Evolutionary conservation across 2,797 vertebrate genomes (phyloP).

Genomic region (Lates japonicus): DNA sequence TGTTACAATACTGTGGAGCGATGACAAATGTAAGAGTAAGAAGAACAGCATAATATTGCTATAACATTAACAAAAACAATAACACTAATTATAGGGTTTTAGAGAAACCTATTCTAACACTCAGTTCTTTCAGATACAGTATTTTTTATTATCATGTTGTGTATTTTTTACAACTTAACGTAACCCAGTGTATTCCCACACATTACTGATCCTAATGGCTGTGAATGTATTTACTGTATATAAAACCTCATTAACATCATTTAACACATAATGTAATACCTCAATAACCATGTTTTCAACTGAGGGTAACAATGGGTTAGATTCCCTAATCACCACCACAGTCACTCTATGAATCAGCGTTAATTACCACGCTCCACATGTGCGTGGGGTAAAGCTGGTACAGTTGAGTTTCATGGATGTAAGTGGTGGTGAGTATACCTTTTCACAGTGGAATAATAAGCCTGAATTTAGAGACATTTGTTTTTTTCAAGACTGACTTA

Average conservation of each 20-base stretch:
- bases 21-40: not conserved
- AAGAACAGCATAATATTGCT: not conserved
- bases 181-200: slow-evolving; percentile 3
- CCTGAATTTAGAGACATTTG: slow-evolving; percentile 23
- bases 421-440: slow-evolving; percentile 57
- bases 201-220: not conserved
- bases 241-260: slow-evolving; percentile 62
- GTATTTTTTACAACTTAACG: slow-evolving; percentile 19
- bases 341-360: slow-evolving; percentile 66
- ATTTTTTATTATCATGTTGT: slow-evolving; percentile 21
- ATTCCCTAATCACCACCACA: slow-evolving; percentile 69
- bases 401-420: slow-evolving; percentile 47
- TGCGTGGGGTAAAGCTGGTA: slow-evolving; percentile 43
- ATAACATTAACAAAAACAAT: not conserved
- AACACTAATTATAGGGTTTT: not conserved
- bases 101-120: not conserved
- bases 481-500: slow-evolving; percentile 39
- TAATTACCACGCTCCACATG: slow-evolving; percentile 64
- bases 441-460: slow-evolving; percentile 48
- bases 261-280: slow-evolving; percentile 63
- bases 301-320: slow-evolving; percentile 57
- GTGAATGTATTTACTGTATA: slow-evolving; percentile 27
- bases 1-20: not conserved
- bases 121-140: not conserved
- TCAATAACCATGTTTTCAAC: slow-evolving; percentile 66